phyloP scores from a whole-genome alignment of 2,888 invertebrate species.

The Plebejus anna region DNA sequence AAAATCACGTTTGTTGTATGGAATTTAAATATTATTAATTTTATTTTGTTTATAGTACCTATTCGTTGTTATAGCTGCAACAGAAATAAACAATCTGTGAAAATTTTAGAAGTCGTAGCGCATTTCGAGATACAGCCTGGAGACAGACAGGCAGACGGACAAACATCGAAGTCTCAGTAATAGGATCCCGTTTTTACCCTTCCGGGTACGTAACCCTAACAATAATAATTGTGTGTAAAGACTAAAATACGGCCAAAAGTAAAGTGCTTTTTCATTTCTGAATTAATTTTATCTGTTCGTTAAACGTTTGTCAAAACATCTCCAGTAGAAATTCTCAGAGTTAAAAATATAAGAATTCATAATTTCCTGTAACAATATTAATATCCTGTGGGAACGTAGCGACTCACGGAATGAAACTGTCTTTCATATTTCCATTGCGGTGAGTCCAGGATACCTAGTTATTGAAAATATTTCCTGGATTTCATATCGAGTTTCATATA shows the following conservation, averaged over 20 bases:
- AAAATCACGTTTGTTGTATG: too few relatives aligned
- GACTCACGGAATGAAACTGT: slow-evolving; percentile 25
- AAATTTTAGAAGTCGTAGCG: too few relatives aligned
- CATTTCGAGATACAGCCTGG: too few relatives aligned
- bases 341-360: slow-evolving; percentile 13
- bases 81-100: too few relatives aligned
- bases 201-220: too few relatives aligned
- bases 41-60: too few relatives aligned
- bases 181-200: too few relatives aligned
- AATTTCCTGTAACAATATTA: slow-evolving; percentile 25
- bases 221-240: neutral
- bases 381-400: slow-evolving; percentile 26
- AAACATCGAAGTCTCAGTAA: too few relatives aligned
- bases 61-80: too few relatives aligned
- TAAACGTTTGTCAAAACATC: slow-evolving; percentile 3
- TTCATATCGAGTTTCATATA: neutral
- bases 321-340: neutral
- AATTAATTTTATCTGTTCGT: neutral
- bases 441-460: slow-evolving; percentile 24
- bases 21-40: too few relatives aligned
- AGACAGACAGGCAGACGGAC: too few relatives aligned
- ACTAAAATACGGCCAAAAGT: neutral
- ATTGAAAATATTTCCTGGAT: slow-evolving; percentile 24
- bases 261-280: neutral
- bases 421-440: slow-evolving; percentile 28